Percentiles rank a stretch among this genome's conserved stretches.
These are phyloP conservation scores for Agapornis canus DNA, from an alignment of 2,797 vertebrate species.

Conservation along the genomic window DNA sequence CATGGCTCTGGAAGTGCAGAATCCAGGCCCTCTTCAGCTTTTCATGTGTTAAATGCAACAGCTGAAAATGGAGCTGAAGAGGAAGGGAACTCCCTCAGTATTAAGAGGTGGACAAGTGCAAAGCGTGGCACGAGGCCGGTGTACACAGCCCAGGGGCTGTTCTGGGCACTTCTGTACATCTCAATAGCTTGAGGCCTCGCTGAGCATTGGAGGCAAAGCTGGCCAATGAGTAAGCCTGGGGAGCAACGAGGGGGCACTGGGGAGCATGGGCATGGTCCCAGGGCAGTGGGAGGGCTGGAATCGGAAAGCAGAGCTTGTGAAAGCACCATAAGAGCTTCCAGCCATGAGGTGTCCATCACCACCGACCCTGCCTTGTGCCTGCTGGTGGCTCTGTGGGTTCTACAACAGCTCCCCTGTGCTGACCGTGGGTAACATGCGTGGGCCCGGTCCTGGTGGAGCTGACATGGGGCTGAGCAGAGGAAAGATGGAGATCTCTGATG, in stretches of 20 bases:
- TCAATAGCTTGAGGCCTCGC: not conserved
- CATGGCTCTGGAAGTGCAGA: not conserved
- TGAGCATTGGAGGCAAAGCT: not conserved
- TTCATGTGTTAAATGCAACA: not conserved
- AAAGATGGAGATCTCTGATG: not conserved
- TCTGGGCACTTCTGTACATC: not conserved
- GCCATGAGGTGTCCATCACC: not conserved
- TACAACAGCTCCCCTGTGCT: not conserved
- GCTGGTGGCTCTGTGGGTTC: not conserved
- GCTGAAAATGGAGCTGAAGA: not conserved
- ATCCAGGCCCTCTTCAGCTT: not conserved
- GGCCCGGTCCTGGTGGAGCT: not conserved
- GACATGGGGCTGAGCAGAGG: not conserved
- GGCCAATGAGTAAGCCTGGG: not conserved
- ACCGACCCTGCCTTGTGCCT: not conserved
- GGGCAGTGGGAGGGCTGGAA: not conserved
- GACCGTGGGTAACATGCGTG: accelerated
- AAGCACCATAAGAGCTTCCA: not conserved
- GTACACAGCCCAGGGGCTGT: not conserved
- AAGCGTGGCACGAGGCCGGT: not conserved
- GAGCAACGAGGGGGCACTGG: not conserved
- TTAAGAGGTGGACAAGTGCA: not conserved
- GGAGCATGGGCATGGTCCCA: accelerated
- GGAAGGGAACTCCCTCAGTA: not conserved
- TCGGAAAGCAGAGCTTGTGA: not conserved